Evolutionary conservation across 2,888 invertebrate genomes (phyloP).

Genomic region (Amaurobius ferox): DNA sequence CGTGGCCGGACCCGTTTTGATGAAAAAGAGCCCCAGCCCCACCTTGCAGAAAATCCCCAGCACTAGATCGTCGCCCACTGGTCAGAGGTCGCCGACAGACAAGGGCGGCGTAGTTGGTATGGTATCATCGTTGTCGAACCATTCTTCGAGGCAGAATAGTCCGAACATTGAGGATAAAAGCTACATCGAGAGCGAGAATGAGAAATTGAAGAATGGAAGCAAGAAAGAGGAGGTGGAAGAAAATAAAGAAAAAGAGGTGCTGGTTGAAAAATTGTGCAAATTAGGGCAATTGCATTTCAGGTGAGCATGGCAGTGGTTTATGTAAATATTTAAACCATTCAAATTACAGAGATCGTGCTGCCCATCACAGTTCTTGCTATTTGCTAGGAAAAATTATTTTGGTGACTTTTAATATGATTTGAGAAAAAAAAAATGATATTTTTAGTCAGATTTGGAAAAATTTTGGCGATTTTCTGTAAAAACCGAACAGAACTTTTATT

Average conservation of each 20-base stretch:
- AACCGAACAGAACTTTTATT: no score
- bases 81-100: conserved; percentile 23
- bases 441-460: no score
- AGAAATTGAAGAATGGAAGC: conserved; percentile 76
- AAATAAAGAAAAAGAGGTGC: conserved; percentile 78
- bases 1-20: conserved; percentile 78
- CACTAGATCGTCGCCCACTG: conserved; percentile 5
- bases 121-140: conserved; percentile 20
- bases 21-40: conserved; percentile 93
- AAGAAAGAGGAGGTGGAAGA: conserved; percentile 75
- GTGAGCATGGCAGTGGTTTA: conserved; percentile 14
- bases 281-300: conserved; percentile 91
- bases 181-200: conserved; percentile 81
- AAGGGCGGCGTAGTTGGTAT: conserved; percentile 15
- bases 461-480: no score
- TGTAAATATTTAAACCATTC: no score
- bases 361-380: no score
- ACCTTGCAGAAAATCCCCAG: conserved; percentile 79
- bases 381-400: no score
- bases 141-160: conserved; percentile 53
- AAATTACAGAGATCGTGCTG: no score
- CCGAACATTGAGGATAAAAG: conserved; percentile 74
- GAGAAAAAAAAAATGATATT: no score
- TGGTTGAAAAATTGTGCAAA: conserved; percentile 82
- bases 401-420: no score